phyloP scores from a whole-genome alignment of 1,140 invertebrate genomes.

The Gonatopus flavifemur region DNA sequence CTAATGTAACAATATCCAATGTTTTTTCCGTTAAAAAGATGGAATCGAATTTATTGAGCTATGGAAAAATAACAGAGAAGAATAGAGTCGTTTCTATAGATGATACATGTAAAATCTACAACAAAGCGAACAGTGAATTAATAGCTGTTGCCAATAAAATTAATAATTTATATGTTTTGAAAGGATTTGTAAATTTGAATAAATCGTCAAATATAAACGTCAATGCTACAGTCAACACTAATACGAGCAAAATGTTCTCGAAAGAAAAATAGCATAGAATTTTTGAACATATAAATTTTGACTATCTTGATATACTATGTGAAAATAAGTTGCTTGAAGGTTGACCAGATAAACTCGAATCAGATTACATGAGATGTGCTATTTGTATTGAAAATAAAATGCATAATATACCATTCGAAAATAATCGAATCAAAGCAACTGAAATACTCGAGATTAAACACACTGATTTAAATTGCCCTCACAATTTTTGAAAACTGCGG shows the following conservation, averaged over 20 bases:
- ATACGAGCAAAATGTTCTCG: not conserved
- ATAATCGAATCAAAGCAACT: constrained; percentile 5
- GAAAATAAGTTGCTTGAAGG: constrained; percentile 7
- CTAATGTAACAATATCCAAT: constrained; percentile 7
- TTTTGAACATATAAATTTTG: constrained; percentile 11
- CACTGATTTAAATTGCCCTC: constrained; percentile 3
- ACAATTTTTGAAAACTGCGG: not conserved
- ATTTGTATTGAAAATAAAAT: too few relatives aligned
- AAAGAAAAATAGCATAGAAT: constrained; percentile 12
- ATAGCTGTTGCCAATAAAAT: not conserved
- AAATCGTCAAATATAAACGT: too few relatives aligned
- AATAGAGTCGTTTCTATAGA: constrained; percentile 7
- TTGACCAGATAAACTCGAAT: constrained; percentile 2
- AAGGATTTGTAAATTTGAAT: not conserved
- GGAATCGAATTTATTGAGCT: constrained; percentile 8
- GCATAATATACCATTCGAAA: not conserved
- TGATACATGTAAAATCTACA: constrained; percentile 9
- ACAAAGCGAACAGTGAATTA: constrained; percentile 3
- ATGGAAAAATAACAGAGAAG: constrained; percentile 1
- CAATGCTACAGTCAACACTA: not conserved
- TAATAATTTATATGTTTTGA: constrained; percentile 9
- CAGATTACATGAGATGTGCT: not conserved
- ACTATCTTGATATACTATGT: constrained; percentile 2
- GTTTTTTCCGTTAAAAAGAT: constrained; percentile 9
- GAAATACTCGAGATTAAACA: constrained; percentile 7